A percentile compares a stretch with the other conserved stretches of the same genome.
Conservation (phyloP, 2,888 invertebrate species). For the Calameuta idolon region DNA sequence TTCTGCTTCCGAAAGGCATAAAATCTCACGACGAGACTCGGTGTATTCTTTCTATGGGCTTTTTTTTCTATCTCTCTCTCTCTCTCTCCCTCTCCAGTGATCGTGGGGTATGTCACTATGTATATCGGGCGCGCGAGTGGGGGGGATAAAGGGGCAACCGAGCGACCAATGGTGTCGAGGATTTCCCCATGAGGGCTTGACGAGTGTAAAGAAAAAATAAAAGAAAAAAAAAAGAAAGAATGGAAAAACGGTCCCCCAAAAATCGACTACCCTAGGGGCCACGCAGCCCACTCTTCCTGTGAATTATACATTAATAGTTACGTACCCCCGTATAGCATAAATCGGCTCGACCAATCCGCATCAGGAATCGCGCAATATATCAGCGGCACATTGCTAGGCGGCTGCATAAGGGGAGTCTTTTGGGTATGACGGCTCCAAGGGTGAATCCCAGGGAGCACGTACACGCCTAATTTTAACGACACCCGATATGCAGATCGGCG, state of each 20-base stretch:
- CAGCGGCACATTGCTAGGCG: slow-evolving; percentile 3
- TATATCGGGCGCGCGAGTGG: neutral
- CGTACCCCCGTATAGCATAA: slow-evolving; percentile 3
- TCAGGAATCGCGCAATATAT: slow-evolving; percentile 16
- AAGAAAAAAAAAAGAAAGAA: slow-evolving; percentile 27
- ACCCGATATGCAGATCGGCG: slow-evolving; percentile 64
- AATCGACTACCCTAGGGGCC: neutral
- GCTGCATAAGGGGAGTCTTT: neutral
- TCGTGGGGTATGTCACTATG: neutral
- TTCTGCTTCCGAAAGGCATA: slow-evolving; percentile 58
- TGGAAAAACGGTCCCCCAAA: slow-evolving; percentile 5
- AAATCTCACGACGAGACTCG: slow-evolving; percentile 29
- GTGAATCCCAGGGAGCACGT: slow-evolving; percentile 32
- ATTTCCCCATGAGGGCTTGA: neutral
- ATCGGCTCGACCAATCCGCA: slow-evolving; percentile 46
- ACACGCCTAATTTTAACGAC: slow-evolving; percentile 63
- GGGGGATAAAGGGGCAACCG: neutral
- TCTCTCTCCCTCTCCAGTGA: neutral
- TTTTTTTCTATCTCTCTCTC: neutral
- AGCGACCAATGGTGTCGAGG: slow-evolving; percentile 1
- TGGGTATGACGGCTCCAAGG: neutral
- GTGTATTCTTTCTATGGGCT: neutral
- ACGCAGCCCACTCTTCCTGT: neutral
- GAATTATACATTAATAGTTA: slow-evolving; percentile 36
- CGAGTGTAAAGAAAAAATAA: slow-evolving; percentile 15